Evolutionary conservation across 2,797 vertebrate species (phyloP).

Genomic region (Sciurus carolinensis): DNA sequence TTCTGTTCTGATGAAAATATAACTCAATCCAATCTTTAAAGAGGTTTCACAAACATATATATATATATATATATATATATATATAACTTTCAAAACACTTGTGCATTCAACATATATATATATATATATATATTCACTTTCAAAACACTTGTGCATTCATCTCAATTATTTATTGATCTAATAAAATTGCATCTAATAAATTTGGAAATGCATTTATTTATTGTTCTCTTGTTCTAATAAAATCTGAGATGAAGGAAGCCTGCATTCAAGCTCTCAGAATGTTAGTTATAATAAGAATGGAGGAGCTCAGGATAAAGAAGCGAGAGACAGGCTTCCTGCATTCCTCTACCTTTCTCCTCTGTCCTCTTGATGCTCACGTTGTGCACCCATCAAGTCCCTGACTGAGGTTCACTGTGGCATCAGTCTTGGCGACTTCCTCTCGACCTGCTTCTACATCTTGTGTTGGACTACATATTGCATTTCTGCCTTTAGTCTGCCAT

Average conservation of each 20-base stretch:
- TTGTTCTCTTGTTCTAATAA: slow-evolving; percentile 7
- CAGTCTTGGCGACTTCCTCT: background rate
- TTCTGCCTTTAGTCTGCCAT: background rate
- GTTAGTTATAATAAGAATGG: background rate
- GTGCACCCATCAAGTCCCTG: background rate
- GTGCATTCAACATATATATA: background rate
- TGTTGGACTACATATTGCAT: background rate
- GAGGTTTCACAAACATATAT: background rate
- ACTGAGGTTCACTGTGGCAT: background rate
- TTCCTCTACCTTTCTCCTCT: background rate
- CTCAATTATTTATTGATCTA: background rate
- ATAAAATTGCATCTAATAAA: background rate
- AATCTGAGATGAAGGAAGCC: background rate
- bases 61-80: background rate
- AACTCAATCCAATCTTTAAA: background rate
- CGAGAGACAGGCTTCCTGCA: background rate
- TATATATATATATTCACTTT: background rate
- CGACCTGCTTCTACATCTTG: background rate
- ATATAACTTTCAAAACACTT: background rate
- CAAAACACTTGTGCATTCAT: background rate
- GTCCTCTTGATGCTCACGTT: background rate
- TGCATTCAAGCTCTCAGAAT: background rate
- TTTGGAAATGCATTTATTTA: background rate
- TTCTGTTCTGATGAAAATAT: background rate
- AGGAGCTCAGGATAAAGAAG: background rate